Evolutionary conservation across 2,113 vertebrate species (phyloP).

Genomic region (Galeopterus variegatus): DNA sequence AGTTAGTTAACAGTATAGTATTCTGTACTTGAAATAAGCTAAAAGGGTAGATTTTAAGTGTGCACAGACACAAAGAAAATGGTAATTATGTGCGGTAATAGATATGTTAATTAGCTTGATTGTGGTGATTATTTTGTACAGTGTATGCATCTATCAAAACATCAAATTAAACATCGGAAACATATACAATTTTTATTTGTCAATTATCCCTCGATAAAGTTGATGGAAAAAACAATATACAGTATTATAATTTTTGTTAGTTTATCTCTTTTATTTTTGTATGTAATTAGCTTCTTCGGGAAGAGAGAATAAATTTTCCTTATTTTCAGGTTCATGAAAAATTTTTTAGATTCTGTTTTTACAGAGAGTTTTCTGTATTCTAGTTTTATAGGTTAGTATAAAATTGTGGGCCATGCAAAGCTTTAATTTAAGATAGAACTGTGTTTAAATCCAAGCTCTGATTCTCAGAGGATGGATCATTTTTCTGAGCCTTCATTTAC

Average conservation of each 20-base stretch:
- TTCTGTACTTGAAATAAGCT: not conserved
- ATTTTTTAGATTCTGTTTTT: not conserved
- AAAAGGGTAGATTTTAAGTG: not conserved
- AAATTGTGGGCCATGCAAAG: not conserved
- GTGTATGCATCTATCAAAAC: not conserved
- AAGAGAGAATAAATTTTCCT: not conserved
- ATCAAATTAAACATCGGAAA: not conserved
- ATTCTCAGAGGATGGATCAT: not conserved
- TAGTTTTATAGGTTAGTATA: not conserved
- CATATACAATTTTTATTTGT: not conserved
- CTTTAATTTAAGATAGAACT: not conserved
- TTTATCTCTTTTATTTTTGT: not conserved
- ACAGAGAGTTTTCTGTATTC: not conserved
- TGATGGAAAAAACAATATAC: not conserved
- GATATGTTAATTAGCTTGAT: not conserved
- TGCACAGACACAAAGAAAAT: not conserved
- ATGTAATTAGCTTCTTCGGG: not conserved
- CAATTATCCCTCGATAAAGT: not conserved
- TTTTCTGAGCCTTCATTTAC: not conserved
- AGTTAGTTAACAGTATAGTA: not conserved
- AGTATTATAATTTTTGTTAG: not conserved
- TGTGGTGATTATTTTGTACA: not conserved
- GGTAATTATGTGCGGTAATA: not conserved
- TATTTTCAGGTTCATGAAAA: not conserved
- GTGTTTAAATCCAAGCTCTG: not conserved